phyloP scores from a whole-genome alignment of 2,888 invertebrate species.

The Erebia epiphron region DNA sequence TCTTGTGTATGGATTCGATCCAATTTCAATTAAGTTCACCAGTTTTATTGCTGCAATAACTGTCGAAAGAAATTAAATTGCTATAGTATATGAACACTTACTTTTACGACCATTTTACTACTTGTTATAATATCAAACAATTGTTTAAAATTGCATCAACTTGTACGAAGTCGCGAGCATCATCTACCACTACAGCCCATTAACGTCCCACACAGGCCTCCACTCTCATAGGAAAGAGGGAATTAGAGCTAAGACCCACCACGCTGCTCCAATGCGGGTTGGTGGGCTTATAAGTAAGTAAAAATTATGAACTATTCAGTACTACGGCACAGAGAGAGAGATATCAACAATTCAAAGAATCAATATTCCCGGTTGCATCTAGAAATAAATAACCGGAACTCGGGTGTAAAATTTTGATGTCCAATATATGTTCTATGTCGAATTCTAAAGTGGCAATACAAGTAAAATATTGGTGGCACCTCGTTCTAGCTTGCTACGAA shows the following conservation, averaged over 20 bases:
- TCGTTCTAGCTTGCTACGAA: slow-evolving; percentile 20
- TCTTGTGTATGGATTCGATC: slow-evolving; percentile 1
- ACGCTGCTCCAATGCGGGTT: too few species aligned
- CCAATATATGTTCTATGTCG: slow-evolving; percentile 24
- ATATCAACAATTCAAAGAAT: not conserved
- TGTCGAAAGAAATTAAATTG: slow-evolving; percentile 24
- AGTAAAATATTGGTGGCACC: slow-evolving; percentile 25
- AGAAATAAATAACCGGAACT: slow-evolving; percentile 16
- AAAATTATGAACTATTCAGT: too few species aligned
- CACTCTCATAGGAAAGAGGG: too few species aligned
- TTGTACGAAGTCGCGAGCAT: too few species aligned
- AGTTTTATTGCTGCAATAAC: slow-evolving; percentile 28
- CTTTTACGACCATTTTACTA: slow-evolving; percentile 13
- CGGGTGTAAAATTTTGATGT: slow-evolving; percentile 15
- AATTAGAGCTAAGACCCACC: too few species aligned
- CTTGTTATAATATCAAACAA: too few species aligned
- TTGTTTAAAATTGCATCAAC: too few species aligned
- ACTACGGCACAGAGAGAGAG: not conserved
- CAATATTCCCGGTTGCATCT: slow-evolving; percentile 7
- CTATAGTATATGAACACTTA: not conserved
- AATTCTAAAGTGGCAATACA: slow-evolving; percentile 27
- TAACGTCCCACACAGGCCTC: too few species aligned
- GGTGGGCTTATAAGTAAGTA: too few species aligned
- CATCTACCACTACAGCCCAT: too few species aligned
- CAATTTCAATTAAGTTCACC: slow-evolving; percentile 3